Evolutionary conservation across 2,113 vertebrate genomes (phyloP).

Genomic region (Dicrurus megarhynchus): DNA sequence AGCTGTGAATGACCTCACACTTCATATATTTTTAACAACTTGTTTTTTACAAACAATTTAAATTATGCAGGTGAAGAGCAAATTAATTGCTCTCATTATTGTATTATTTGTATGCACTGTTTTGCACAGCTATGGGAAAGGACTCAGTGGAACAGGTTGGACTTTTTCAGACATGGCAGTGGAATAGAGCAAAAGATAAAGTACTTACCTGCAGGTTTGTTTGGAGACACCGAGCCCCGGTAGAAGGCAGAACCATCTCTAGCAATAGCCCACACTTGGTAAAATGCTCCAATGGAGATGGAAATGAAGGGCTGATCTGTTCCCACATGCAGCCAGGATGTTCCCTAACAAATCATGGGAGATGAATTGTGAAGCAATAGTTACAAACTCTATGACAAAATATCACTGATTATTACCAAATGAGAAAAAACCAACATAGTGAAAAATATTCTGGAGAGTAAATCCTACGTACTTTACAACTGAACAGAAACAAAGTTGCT

Average conservation of each 20-base stretch:
- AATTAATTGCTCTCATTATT: not conserved
- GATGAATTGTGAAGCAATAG: not conserved
- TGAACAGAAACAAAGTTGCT: not conserved
- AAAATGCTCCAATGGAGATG: conserved; percentile 85
- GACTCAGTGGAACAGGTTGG: not conserved
- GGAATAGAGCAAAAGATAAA: not conserved
- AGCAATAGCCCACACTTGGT: conserved; percentile 93
- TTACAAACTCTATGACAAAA: not conserved
- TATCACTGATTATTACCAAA: not conserved
- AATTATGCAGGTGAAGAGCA: not conserved
- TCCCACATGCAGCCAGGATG: conserved; percentile 94
- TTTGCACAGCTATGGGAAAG: not conserved
- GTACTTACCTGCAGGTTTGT: conserved; percentile 84
- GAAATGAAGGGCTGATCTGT: conserved; percentile 95
- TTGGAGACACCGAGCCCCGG: conserved; percentile 86
- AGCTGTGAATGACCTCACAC: not conserved
- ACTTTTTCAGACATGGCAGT: not conserved
- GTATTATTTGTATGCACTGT: not conserved
- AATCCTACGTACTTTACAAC: not conserved
- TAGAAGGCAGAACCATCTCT: conserved; percentile 93
- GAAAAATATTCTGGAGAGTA: not conserved
- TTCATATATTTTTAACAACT: not conserved
- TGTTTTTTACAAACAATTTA: not conserved
- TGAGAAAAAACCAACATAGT: not conserved
- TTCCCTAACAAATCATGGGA: conserved; percentile 73